Evolutionary conservation across 2,888 invertebrate species (phyloP), one percentile per base, ranked within the genome.

Genomic region (Calameuta filiformis): DNA sequence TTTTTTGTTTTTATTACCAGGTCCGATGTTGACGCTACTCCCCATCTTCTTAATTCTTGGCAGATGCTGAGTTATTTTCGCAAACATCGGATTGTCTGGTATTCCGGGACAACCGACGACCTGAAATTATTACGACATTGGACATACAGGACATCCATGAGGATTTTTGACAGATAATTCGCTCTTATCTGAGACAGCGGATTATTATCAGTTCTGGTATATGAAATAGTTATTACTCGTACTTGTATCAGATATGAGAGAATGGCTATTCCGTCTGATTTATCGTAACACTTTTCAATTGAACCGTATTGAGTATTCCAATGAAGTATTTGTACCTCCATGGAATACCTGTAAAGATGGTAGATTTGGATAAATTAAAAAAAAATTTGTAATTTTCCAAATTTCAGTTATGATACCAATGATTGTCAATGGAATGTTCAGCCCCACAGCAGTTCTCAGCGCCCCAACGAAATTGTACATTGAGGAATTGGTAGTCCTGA

Each of bases 401-500:
- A 69, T 71, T 71, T 34, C 1, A 11, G 0, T 33, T 30, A 73
- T 69, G 3, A 34, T 81, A 82, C 88, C 88, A 88, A 9, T 84
- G 82, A 12, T 86, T 85, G 68, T 89, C 82, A 34, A 89, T 68
- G 15, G 85, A 85, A 69, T 89, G 88, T 33, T 88, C 88, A 12
- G 88, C 87, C 0, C 88, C 88, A 6, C 84, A 83, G 34, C 85
- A 86, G 73, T 87, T 83, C 30, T 81, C 83, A 0, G 85, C 79
- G 34, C 88, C 87, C 88, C 89, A 89, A 71, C 87, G 86, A 80
- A 89, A 89, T 73, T 87, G 85, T 35, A 88, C 71, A 35, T 88
- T 79, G 0, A 79, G 71, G 33, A 88, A 84, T 35, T 86, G 81
- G 79, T 86, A 88, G 12, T 82, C 83, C 68, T 85, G 81, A 40